These are phyloP conservation scores for Triplophysa tibetana DNA, from an alignment of 2,113 vertebrate genomes.

Conservation along the genomic window DNA sequence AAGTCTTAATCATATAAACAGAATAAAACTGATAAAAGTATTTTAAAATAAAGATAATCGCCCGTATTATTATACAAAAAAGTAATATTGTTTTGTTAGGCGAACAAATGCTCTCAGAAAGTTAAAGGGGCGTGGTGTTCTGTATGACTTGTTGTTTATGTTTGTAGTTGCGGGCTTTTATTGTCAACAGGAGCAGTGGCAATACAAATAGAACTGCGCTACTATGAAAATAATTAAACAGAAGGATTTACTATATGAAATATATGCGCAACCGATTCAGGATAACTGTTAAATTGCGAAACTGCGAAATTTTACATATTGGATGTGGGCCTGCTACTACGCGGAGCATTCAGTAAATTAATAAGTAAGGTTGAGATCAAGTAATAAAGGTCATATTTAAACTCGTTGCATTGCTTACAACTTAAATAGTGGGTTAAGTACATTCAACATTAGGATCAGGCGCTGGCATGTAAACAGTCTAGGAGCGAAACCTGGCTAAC, in stretches of 20 bases:
- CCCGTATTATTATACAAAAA: too few species aligned
- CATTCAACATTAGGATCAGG: not conserved
- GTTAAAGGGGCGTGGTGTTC: slow-evolving; percentile 54
- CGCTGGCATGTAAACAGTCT: not conserved
- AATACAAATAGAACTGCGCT: not conserved
- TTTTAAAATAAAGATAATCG: not conserved
- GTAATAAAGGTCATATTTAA: not conserved
- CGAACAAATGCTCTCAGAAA: slow-evolving; percentile 11
- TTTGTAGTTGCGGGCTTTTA: not conserved
- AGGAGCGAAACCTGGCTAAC: slow-evolving; percentile 1
- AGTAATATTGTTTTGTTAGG: too few species aligned
- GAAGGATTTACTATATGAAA: not conserved
- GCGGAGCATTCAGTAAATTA: not conserved
- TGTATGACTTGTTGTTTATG: slow-evolving; percentile 43
- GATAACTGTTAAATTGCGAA: not conserved
- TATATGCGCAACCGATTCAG: not conserved
- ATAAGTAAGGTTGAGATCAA: not conserved
- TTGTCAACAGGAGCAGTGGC: not conserved
- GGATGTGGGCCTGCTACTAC: not conserved
- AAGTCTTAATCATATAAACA: too few species aligned
- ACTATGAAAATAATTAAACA: not conserved
- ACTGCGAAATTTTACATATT: not conserved
- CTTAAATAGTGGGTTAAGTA: not conserved
- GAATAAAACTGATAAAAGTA: too few species aligned
- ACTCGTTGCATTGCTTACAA: not conserved